Base-by-base conservation (phyloP, 2,888 invertebrate genomes). In the Drosophila monieri region DNA sequence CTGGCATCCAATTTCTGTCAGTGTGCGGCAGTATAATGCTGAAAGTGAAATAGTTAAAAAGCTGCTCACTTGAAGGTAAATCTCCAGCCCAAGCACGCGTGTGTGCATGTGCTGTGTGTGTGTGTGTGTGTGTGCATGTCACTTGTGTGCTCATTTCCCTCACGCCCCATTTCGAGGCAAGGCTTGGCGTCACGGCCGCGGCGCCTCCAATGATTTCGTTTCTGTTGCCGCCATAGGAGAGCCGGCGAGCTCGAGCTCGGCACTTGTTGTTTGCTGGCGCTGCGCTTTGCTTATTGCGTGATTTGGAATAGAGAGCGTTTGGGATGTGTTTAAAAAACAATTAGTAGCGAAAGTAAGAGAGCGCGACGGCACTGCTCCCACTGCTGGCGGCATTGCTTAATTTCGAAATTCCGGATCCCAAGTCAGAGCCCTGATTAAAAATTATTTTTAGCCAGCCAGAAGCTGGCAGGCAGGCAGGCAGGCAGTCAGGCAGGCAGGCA, bases 41-140 rank as follows among this genome's bases (percentile, higher is more conserved):
- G 49, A 76, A 80, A 80, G 81, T 84, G 70, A 81, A 81, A 86
- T 85, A 76, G 87, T 84, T 86, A 61, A 73, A 78, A 85, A 80
- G 87, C 84, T 86, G 87, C 78, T 86, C 85, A 80, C 80, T 80
- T 84, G 71, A 80, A 86, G 86, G 80, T 85, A 83, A 80, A 85
- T 70, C 84, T 74, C 53, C 25, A 48, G 53, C 73, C 62, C 57
- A 77, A 67, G 73, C 23, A 54, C 27, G 21, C 49, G 52, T 41
- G 44, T 53, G 58, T 54, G 49, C 44, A 49, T 44, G 55, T 48
- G 35, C 23, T 57, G 60, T 65, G 56, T 60, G 66, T 52, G 39
- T 53, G 43, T 47, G 49, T 57, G 60, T 65, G 56, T 60, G 66
- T 52, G 39, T 53, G 43, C 49, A 52, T 57, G 65, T 59, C 64